Base-by-base conservation (phyloP, 2,797 vertebrate species). In the Sebastes matsubarae region DNA sequence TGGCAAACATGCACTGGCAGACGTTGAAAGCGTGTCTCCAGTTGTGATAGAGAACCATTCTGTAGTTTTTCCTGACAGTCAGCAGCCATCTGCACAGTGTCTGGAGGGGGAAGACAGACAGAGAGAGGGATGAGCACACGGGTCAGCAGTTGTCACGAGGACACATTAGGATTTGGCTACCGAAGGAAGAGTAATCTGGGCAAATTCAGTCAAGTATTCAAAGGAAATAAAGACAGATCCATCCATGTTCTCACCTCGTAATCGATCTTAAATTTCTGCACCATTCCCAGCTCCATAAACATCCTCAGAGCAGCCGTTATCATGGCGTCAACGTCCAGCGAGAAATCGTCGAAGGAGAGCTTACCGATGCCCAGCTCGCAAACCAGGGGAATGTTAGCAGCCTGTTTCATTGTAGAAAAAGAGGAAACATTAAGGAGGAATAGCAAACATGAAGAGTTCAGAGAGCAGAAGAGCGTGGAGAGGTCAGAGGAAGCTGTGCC, bases 1-100 rank as follows among this genome's bases (percentile, higher is more conserved):
- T 98, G 30, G 98, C 97, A 82, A 99, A 99, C 99, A 99, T 99
- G 93, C 98, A 97, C 91, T 99, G 99, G 93, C 98, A 99, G 77
- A 99, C 98, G 0, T 99, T 99, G 96, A 99, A 99, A 64, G 98
- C 98, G 0, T 99, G 99, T 92, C 99, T 97, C 98, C 99, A 99
- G 95, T 99, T 99, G 95, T 99, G 98, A 89, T 99, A 99, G 66
- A 98, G 95, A 86, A 99, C 98, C 97, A 98, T 99, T 46, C 98
- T 96, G 77, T 99, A 99, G 95, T 99, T 99, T 92, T 99, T 99
- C 86, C 99, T 96, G 82, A 99, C 98, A 0, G 99, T 99, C 96
- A 99, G 92, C 92, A 99, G 96, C 98, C 98, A 99, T 91, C 98
- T 96, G 96, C 98, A 99, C 87, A 99, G 94, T 0, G 97, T 99